These are phyloP conservation scores for Antheraea mylitta DNA, from an alignment of 1,140 invertebrate genomes.

Conservation along the genomic window DNA sequence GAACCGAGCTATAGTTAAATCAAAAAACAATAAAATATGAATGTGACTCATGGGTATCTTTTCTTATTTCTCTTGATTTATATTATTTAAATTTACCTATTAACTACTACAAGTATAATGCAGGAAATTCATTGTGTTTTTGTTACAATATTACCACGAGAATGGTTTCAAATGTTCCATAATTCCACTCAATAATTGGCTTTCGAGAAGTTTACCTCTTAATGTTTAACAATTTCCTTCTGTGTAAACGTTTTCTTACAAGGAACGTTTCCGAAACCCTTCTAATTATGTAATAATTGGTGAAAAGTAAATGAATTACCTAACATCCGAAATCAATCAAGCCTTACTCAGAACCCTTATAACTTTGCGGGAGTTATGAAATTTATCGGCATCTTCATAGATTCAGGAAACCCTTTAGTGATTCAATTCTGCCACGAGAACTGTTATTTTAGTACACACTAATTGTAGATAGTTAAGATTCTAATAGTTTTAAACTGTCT, in stretches of 20 bases:
- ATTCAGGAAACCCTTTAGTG: not conserved
- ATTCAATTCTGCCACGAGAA: not conserved
- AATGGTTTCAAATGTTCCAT: not conserved
- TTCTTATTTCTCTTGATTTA: no score
- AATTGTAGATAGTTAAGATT: not conserved
- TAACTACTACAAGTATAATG: no score
- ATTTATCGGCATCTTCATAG: not conserved
- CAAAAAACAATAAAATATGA: no score
- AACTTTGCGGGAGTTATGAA: not conserved
- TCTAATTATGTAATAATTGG: constrained; percentile 1
- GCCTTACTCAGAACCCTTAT: not conserved
- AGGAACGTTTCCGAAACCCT: not conserved
- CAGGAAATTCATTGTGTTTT: no score
- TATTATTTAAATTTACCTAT: no score
- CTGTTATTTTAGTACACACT: not conserved
- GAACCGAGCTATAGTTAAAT: no score
- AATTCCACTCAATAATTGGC: not conserved
- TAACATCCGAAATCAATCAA: constrained; percentile 2
- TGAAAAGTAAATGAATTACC: not conserved
- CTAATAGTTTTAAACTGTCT: not conserved
- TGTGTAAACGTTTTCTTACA: not conserved
- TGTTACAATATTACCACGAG: no score
- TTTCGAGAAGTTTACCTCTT: not conserved
- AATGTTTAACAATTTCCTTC: not conserved
- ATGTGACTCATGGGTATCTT: no score